Evolutionary conservation across 2,113 vertebrate genomes (phyloP).

Genomic region (Myodes glareolus): DNA sequence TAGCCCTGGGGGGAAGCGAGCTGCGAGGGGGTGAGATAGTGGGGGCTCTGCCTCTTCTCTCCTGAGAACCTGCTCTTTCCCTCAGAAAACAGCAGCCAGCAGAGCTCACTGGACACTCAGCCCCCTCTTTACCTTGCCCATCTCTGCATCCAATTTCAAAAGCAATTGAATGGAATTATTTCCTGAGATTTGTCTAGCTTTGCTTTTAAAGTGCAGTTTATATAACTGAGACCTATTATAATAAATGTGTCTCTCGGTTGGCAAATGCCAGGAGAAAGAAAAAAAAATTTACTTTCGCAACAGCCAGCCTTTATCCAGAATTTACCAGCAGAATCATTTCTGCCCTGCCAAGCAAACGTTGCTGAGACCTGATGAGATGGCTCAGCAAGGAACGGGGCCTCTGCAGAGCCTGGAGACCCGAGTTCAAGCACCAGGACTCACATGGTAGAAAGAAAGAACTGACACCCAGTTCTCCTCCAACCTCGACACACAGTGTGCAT

Average conservation of each 20-base stretch:
- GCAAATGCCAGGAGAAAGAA: neutral
- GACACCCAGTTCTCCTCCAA: neutral
- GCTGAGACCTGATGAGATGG: neutral
- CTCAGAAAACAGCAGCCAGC: neutral
- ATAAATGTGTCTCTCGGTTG: neutral
- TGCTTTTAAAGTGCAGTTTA: conserved; percentile 55
- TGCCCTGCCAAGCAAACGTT: neutral
- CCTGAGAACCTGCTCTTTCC: neutral
- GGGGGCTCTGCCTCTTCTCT: neutral
- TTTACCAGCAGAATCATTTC: neutral
- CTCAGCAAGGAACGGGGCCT: neutral
- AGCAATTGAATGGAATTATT: conserved; percentile 1
- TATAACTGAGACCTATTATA: conserved; percentile 12
- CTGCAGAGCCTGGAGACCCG: too few relatives aligned
- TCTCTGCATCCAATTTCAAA: neutral
- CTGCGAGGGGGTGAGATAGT: neutral
- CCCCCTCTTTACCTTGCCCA: neutral
- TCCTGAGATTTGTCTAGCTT: conserved; percentile 39
- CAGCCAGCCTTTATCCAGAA: neutral
- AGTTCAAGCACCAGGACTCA: neutral
- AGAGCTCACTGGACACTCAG: neutral
- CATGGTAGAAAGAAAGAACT: neutral
- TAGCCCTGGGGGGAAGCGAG: neutral
- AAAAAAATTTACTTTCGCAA: neutral
- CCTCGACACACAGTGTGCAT: neutral